Evolutionary conservation across 2,888 invertebrate species (phyloP).

Genomic region (Steromphala cineraria): DNA sequence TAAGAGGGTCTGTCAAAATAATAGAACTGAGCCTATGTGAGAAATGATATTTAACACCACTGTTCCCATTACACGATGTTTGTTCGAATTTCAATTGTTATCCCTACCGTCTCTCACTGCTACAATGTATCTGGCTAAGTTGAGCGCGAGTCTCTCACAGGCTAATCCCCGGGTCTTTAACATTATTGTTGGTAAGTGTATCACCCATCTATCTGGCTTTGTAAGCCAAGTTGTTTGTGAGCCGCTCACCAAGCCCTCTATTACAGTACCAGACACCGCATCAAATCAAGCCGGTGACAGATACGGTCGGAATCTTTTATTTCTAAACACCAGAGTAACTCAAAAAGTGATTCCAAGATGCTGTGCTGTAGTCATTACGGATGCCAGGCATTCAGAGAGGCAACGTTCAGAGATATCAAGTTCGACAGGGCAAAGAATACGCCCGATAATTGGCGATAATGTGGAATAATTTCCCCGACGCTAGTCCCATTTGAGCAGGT

Average conservation of each 20-base stretch:
- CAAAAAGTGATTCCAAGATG: not conserved
- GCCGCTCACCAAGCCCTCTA: not conserved
- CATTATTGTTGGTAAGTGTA: not conserved
- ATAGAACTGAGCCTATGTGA: not conserved
- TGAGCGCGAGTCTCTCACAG: not conserved
- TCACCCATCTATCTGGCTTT: not conserved
- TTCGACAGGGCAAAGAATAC: constrained; percentile 19
- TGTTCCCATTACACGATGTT: not conserved
- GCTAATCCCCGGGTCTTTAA: not conserved
- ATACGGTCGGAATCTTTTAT: not conserved
- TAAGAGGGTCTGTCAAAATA: not conserved
- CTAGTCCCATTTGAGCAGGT: not conserved
- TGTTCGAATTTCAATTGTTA: constrained; percentile 3
- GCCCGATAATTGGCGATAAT: constrained; percentile 16
- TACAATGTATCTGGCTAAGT: not conserved
- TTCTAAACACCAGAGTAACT: not conserved
- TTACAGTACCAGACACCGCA: not conserved
- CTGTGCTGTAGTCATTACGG: not conserved
- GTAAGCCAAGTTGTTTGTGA: not conserved
- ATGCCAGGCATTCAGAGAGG: not conserved
- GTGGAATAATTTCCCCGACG: not conserved
- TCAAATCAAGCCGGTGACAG: not conserved
- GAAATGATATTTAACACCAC: not conserved
- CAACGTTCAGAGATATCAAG: constrained; percentile 1
- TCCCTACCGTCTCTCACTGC: not conserved